phyloP scores from a whole-genome alignment of 2,797 vertebrate species.

The Chloroceryle amazona region DNA sequence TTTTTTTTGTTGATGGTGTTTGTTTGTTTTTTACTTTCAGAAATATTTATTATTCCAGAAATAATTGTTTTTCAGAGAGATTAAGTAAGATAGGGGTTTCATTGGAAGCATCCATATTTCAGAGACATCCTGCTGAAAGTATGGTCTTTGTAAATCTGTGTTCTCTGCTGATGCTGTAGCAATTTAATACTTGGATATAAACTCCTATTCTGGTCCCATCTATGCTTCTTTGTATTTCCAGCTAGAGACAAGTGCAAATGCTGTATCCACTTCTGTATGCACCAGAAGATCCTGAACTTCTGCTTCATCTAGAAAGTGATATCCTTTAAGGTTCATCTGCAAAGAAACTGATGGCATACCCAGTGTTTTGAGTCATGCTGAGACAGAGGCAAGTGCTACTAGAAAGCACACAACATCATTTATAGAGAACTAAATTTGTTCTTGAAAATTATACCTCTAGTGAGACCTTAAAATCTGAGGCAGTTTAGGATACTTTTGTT shows the following conservation, averaged over 20 bases:
- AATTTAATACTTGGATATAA: neutral
- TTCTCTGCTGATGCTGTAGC: neutral
- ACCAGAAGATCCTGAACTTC: neutral
- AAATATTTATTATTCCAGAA: neutral
- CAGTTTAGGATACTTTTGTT: neutral
- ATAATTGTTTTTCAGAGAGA: neutral
- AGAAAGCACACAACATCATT: neutral
- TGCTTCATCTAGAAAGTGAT: neutral
- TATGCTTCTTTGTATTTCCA: neutral
- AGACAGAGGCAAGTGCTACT: neutral
- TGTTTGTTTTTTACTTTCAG: neutral
- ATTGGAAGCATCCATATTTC: neutral
- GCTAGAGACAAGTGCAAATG: neutral
- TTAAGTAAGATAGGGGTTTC: neutral
- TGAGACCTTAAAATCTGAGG: neutral
- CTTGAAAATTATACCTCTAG: neutral
- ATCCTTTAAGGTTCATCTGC: neutral
- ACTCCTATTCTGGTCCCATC: neutral
- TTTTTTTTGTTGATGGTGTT: neutral
- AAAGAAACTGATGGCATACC: neutral
- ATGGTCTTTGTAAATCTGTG: neutral
- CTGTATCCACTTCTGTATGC: neutral
- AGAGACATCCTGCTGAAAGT: neutral
- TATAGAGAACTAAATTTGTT: neutral
- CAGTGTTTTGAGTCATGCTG: neutral